A percentile compares a stretch with the other conserved stretches of the same genome.
Conservation (phyloP, 64 coral and sea anemone species). For the Trachythela sp. region DNA sequence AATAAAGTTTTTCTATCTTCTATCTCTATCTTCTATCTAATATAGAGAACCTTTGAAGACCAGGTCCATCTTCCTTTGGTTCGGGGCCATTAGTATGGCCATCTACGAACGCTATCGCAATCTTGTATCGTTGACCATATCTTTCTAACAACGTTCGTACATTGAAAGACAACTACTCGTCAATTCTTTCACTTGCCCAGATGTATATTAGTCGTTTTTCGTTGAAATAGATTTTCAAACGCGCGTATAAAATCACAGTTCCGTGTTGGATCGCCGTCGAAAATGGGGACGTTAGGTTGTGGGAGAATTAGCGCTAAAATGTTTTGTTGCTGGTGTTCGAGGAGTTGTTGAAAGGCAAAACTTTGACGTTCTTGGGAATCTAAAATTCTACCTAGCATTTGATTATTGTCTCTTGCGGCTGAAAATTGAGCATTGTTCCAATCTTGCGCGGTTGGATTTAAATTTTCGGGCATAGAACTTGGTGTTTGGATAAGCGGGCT, state of each 20-base stretch:
- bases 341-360: background rate
- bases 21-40: no score
- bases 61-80: background rate
- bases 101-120: background rate
- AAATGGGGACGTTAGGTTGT: background rate
- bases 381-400: background rate
- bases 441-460: background rate
- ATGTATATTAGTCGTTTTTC: background rate
- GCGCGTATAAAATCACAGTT: background rate
- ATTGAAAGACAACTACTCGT: background rate
- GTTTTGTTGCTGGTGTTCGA: background rate
- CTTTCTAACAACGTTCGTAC: background rate
- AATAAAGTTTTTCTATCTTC: no score
- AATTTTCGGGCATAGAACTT: background rate
- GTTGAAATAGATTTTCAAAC: background rate
- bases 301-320: background rate
- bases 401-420: background rate
- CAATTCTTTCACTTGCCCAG: constrained; percentile 24
- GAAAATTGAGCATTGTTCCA: background rate
- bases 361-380: background rate
- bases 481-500: background rate
- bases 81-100: background rate
- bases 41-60: background rate
- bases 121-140: background rate
- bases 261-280: background rate